Evolutionary conservation across 2,797 vertebrate genomes (phyloP).

Genomic region (Epinephelus coioides): DNA sequence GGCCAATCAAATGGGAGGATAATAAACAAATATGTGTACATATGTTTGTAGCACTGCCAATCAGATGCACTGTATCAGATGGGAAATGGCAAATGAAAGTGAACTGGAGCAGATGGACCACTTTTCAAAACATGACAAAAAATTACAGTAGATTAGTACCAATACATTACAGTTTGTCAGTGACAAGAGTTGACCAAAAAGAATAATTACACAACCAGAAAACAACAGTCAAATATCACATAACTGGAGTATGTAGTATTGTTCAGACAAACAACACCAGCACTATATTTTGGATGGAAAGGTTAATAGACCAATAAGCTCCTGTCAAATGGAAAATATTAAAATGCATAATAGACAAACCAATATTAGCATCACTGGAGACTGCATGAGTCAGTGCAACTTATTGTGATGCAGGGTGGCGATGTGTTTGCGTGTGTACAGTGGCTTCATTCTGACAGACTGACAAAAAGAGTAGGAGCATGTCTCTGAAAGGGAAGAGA

Average conservation of each 20-base stretch:
- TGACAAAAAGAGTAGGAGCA: not conserved
- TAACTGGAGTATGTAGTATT: not conserved
- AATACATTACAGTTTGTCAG: not conserved
- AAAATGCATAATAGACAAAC: slow-evolving; percentile 18
- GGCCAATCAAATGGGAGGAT: not conserved
- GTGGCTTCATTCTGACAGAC: slow-evolving; percentile 19
- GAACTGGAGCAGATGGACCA: slow-evolving; percentile 18
- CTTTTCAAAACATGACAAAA: slow-evolving; percentile 25
- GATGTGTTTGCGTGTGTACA: slow-evolving; percentile 25
- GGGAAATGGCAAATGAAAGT: slow-evolving; percentile 2
- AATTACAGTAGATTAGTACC: slow-evolving; percentile 16
- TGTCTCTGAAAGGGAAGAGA: slow-evolving; percentile 29
- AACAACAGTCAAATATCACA: slow-evolving; percentile 29
- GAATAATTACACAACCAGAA: not conserved
- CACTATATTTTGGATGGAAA: slow-evolving; percentile 2
- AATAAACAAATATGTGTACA: not conserved
- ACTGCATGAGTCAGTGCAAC: slow-evolving; percentile 37
- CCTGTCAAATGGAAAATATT: slow-evolving; percentile 19
- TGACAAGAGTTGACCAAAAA: slow-evolving; percentile 15
- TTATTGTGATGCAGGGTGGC: slow-evolving; percentile 22
- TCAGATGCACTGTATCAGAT: slow-evolving; percentile 5
- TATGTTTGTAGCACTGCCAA: not conserved
- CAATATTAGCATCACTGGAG: slow-evolving; percentile 4
- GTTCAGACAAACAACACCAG: slow-evolving; percentile 5
- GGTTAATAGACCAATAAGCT: not conserved